phyloP scores from a whole-genome alignment of 2,888 invertebrate genomes.

The Chrysotoxum bicinctum region DNA sequence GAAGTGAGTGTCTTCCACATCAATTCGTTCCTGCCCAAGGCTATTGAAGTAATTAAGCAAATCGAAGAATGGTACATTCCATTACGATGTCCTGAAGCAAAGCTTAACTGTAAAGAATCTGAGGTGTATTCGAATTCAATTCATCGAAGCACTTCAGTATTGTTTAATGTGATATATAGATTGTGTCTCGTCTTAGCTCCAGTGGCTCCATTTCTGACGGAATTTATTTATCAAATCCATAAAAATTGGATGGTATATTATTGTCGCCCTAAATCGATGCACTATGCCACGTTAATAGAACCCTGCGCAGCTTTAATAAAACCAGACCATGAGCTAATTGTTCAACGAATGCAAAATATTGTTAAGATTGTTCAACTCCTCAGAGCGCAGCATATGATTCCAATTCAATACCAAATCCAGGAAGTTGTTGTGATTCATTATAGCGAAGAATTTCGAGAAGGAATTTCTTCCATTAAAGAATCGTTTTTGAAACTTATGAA shows the following conservation, averaged over 20 bases:
- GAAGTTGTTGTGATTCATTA: constrained; percentile 95
- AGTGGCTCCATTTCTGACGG: constrained; percentile 96
- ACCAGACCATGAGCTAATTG: constrained; percentile 90
- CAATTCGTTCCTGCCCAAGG: constrained; percentile 93
- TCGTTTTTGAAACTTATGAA: constrained; percentile 87
- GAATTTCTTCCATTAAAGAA: constrained; percentile 87
- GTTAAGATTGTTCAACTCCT: constrained; percentile 94
- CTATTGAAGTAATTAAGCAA: constrained; percentile 96
- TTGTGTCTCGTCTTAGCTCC: constrained; percentile 91
- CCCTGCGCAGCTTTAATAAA: constrained; percentile 87
- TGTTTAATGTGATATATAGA: constrained; percentile 53
- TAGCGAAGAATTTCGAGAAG: constrained; percentile 87
- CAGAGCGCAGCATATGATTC: constrained; percentile 93
- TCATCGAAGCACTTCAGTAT: neutral
- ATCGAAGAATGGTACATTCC: constrained; percentile 98
- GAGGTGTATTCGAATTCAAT: constrained; percentile 82
- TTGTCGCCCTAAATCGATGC: constrained; percentile 87
- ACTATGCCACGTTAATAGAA: constrained; percentile 91
- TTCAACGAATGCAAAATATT: constrained; percentile 93
- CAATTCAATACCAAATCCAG: constrained; percentile 95
- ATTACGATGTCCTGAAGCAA: constrained; percentile 94
- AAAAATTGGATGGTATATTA: constrained; percentile 76
- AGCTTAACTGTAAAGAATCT: constrained; percentile 77
- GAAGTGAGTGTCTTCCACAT: constrained; percentile 96
- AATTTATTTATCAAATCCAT: constrained; percentile 90